Percentiles rank a stretch among this genome's conserved stretches.
Evolutionary conservation across 2,888 invertebrate genomes (phyloP).

Genomic region (Tinea pellionella): DNA sequence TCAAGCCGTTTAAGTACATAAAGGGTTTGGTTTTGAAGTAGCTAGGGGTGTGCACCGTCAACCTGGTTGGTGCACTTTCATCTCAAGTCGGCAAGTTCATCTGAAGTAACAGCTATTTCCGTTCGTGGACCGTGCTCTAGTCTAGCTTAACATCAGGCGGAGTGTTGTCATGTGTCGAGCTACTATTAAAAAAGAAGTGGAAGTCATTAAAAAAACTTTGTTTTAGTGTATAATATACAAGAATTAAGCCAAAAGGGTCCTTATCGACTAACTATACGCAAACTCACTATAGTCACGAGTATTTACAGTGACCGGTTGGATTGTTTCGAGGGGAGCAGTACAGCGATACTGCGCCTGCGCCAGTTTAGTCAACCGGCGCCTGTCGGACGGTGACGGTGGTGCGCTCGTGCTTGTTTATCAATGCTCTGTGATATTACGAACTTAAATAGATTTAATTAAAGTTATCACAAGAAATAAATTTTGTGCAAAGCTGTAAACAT

Average conservation of each 20-base stretch:
- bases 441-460: background rate
- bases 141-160: too few relatives aligned
- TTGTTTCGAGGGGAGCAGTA: background rate
- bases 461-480: background rate
- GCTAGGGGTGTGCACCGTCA: too few relatives aligned
- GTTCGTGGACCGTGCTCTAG: too few relatives aligned
- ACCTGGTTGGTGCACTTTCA: too few relatives aligned
- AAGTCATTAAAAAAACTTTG: too few relatives aligned
- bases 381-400: background rate
- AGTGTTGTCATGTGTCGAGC: too few relatives aligned
- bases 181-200: too few relatives aligned
- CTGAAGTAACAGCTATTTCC: too few relatives aligned
- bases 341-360: background rate
- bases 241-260: background rate
- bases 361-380: conserved; percentile 1
- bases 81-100: too few relatives aligned
- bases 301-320: background rate
- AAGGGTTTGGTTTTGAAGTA: too few relatives aligned
- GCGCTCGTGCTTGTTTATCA: background rate
- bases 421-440: conserved; percentile 1
- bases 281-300: background rate
- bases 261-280: background rate
- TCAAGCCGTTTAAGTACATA: too few relatives aligned
- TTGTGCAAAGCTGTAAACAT: too few relatives aligned
- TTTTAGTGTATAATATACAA: background rate